phyloP scores from a whole-genome alignment of 2,888 invertebrate species.

The Exocentrus adspersus region DNA sequence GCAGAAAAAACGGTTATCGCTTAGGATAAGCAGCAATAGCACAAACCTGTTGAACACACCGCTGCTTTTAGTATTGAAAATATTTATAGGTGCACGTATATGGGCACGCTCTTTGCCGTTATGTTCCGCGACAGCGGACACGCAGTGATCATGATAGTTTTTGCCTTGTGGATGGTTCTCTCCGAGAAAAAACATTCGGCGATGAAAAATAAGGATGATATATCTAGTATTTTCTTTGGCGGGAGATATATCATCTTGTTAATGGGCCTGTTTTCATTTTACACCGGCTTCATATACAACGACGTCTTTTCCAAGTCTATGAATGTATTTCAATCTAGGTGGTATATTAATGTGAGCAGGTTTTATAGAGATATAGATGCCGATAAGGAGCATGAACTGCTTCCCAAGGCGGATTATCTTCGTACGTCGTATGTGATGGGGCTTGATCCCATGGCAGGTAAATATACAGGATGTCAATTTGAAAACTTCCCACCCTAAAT shows the following conservation, averaged over 20 bases:
- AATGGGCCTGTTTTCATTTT: slow-evolving; percentile 81
- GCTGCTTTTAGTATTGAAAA: too few relatives aligned
- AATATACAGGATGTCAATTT: too few relatives aligned
- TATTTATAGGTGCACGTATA: too few relatives aligned
- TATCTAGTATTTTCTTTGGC: slow-evolving; percentile 78
- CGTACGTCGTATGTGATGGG: slow-evolving; percentile 75
- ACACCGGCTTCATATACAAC: slow-evolving; percentile 82
- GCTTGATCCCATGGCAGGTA: slow-evolving; percentile 79
- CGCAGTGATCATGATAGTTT: slow-evolving; percentile 84
- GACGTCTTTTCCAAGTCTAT: slow-evolving; percentile 80
- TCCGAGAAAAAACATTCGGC: slow-evolving; percentile 79
- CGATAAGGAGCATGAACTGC: slow-evolving; percentile 55
- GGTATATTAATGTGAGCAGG: slow-evolving; percentile 60
- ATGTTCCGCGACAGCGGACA: slow-evolving; percentile 98
- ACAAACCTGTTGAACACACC: too few relatives aligned
- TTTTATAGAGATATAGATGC: slow-evolving; percentile 19
- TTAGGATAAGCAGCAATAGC: too few relatives aligned
- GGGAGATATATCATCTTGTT: slow-evolving; percentile 82
- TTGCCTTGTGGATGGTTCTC: slow-evolving; percentile 83
- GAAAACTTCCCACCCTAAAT: too few relatives aligned
- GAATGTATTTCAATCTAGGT: slow-evolving; percentile 77
- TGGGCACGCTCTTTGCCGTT: slow-evolving; percentile 91
- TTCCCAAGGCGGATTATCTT: slow-evolving; percentile 62
- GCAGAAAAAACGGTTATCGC: too few relatives aligned
- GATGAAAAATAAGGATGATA: slow-evolving; percentile 78